Evolutionary conservation across 2,888 invertebrate genomes (phyloP), one percentile per base, ranked within the genome.

Genomic region (Odontocerum albicorne): DNA sequence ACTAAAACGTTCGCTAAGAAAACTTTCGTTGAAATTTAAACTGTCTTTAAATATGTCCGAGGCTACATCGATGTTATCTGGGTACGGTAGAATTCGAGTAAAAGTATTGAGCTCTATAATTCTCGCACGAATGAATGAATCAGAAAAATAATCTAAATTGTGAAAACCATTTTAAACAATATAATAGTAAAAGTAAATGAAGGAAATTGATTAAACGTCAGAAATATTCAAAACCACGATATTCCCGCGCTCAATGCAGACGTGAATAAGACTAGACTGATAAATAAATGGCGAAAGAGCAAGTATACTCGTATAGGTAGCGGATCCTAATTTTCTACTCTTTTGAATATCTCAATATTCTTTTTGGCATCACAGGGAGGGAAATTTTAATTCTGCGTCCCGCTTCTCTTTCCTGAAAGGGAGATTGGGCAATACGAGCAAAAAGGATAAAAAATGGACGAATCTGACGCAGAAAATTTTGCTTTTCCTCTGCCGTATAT

Each of bases 281-380:
- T n/a, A 20, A 49, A 46, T 44, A 51, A 55, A 51, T 44, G 36
- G 54, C 46, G 17, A 42, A 35, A 47, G 36, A 54, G 54, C 54
- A 42, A 54, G 54, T 50, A 42, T 49, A 35, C n/a, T 31, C 31
- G 31, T 13, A 36, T 33, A 36, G 49, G 55, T 55, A 55, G 55
- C 53, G 59, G 53, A 56, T 59, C 59, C 59, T 59, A 59, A 59
- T 59, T 59, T 59, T 59, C 59, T 55, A 59, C 59, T 56, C 56
- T 59, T 59, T 59, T 59, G 59, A 59, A 59, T 59, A 59, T 59
- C 59, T 46, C 59, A 56, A 59, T 59, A 59, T 59, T 59, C 59
- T 56, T 59, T 59, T 59, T 55, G 59, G 59, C 56, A 45, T 59
- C 55, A 45, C 55, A 15, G 56, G 58, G 35, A 40, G 56, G 49